Percentiles rank a stretch among this genome's conserved stretches.
Conservation (phyloP, 2,888 invertebrate genomes). For the Spodoptera exigua region DNA sequence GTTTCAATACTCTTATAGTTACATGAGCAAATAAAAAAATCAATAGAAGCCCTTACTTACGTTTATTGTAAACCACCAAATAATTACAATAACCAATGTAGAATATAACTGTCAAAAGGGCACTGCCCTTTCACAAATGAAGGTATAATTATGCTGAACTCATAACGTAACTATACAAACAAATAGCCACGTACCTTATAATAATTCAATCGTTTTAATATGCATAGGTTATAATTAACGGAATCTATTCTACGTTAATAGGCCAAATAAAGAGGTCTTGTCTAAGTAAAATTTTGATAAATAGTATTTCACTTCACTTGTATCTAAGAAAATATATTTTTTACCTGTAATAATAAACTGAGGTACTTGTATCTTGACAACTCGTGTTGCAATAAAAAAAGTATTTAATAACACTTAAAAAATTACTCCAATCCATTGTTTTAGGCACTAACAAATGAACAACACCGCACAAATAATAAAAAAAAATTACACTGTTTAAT, state of each 20-base stretch:
- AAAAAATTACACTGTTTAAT: neutral
- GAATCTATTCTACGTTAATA: constrained; percentile 39
- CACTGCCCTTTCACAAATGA: constrained; percentile 28
- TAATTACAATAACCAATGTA: constrained; percentile 1
- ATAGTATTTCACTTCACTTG: no score
- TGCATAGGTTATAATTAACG: constrained; percentile 47
- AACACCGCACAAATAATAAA: neutral
- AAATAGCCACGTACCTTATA: constrained; percentile 45
- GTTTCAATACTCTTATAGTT: no score
- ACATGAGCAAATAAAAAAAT: no score
- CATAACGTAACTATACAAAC: constrained; percentile 1
- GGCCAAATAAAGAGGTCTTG: constrained; percentile 46
- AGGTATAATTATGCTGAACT: constrained; percentile 25
- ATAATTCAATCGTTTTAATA: constrained; percentile 49
- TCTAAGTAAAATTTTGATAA: neutral
- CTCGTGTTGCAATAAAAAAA: constrained; percentile 9
- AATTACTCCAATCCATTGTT: constrained; percentile 8
- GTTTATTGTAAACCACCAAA: neutral
- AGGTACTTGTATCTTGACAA: neutral
- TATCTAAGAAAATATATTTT: neutral
- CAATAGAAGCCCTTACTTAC: no score
- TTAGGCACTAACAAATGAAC: neutral
- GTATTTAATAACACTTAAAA: neutral
- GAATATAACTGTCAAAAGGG: constrained; percentile 18
- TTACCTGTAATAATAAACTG: constrained; percentile 12